A percentile compares a stretch with the other conserved stretches of the same genome.
These are phyloP conservation scores for Hylaeus volcanicus DNA, from an alignment of 1,140 invertebrate species.

Conservation along the genomic window DNA sequence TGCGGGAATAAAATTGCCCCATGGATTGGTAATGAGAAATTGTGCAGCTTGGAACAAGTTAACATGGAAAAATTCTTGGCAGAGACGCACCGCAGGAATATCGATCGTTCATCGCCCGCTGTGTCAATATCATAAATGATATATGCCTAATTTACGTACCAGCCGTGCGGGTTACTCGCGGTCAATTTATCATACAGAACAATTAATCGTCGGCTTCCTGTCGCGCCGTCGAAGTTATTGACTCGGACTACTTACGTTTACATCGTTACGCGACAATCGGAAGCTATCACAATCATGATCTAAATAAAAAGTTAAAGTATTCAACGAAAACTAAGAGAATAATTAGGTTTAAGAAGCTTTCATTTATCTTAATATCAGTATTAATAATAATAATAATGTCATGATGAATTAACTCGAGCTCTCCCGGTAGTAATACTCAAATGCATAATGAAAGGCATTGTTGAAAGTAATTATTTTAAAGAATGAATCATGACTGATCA, in stretches of 20 bases:
- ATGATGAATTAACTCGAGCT: too few relatives aligned
- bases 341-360: too few relatives aligned
- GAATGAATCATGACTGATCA: too few relatives aligned
- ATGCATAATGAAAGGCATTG: too few relatives aligned
- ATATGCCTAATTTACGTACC: constrained; percentile 48
- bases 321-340: not conserved
- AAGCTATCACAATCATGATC: too few relatives aligned
- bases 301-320: not conserved
- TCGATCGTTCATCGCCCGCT: constrained; percentile 38
- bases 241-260: constrained; percentile 34
- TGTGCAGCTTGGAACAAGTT: not conserved
- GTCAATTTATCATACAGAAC: constrained; percentile 43
- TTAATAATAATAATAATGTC: too few relatives aligned
- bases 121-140: constrained; percentile 50
- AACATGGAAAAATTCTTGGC: constrained; percentile 15
- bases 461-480: not conserved
- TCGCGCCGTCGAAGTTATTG: constrained; percentile 30
- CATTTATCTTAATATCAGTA: too few relatives aligned
- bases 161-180: constrained; percentile 34
- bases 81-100: constrained; percentile 4
- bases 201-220: constrained; percentile 48
- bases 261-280: not conserved
- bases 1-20: not conserved
- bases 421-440: too few relatives aligned
- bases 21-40: not conserved